Conservation (phyloP, 2,888 invertebrate genomes). For the Trichogramma evanescens region DNA sequence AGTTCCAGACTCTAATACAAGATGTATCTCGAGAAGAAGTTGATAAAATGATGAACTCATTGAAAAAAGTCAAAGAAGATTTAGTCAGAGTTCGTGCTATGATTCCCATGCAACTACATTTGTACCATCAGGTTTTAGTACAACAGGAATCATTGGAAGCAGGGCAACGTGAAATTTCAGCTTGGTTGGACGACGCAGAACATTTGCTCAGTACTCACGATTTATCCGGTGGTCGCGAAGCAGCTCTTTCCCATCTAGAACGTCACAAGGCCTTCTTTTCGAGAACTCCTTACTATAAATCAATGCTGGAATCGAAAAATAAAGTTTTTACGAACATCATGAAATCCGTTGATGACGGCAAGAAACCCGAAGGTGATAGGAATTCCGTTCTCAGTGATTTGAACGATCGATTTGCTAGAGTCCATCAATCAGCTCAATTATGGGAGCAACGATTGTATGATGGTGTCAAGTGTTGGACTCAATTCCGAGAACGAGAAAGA, state of each 20-base stretch:
- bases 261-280: conserved; percentile 82
- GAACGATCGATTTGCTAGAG: conserved; percentile 76
- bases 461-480: conserved; percentile 75
- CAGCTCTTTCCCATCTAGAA: conserved; percentile 69
- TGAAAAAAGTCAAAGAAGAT: conserved; percentile 84
- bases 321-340: conserved; percentile 84
- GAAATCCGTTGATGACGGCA: conserved; percentile 67
- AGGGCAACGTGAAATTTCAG: conserved; percentile 76
- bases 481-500: conserved; percentile 71
- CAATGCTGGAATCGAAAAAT: conserved; percentile 91
- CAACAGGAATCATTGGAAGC: conserved; percentile 86
- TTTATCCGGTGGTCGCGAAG: conserved; percentile 62
- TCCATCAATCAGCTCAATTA: conserved; percentile 66
- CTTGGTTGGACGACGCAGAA: conserved; percentile 83
- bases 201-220: conserved; percentile 57
- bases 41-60: conserved; percentile 77
- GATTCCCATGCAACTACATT: conserved; percentile 74
- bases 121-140: conserved; percentile 74
- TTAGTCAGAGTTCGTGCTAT: conserved; percentile 76
- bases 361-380: conserved; percentile 65
- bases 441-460: conserved; percentile 76
- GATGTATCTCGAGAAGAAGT: conserved; percentile 86
- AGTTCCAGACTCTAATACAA: conserved; percentile 83
- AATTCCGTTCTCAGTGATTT: conserved; percentile 67
- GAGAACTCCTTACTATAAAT: conserved; percentile 81